A percentile compares a stretch with the other conserved stretches of the same genome.
These are phyloP conservation scores for Oscheius sp. DNA, from an alignment of 2,888 invertebrate species.

Conservation along the genomic window DNA sequence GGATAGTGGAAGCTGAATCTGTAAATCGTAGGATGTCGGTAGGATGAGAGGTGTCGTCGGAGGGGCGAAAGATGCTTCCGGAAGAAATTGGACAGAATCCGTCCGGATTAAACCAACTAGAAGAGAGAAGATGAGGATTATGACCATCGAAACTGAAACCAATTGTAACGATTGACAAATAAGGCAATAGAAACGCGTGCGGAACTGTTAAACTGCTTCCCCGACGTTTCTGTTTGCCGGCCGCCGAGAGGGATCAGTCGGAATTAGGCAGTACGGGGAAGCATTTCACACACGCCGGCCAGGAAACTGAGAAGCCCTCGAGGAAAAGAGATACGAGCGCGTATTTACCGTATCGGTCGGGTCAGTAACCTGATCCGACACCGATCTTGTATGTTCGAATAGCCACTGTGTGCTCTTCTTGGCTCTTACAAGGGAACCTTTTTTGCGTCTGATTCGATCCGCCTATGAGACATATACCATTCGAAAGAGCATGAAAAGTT, in stretches of 20 bases:
- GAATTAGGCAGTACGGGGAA: conserved; percentile 13
- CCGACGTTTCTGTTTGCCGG: conserved; percentile 12
- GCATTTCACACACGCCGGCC: conserved; percentile 18
- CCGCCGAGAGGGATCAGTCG: conserved; percentile 18
- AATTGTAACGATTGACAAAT: not conserved
- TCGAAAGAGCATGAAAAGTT: too few species aligned
- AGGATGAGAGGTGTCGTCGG: conserved; percentile 6
- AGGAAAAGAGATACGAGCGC: not conserved
- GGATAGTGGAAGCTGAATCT: conserved; percentile 56
- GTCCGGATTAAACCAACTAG: not conserved
- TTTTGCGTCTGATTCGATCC: too few species aligned
- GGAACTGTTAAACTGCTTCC: not conserved
- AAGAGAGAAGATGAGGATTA: conserved; percentile 1
- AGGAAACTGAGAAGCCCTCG: conserved; percentile 9
- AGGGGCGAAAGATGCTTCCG: not conserved
- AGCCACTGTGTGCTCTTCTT: conserved; percentile 6
- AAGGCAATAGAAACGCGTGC: conserved; percentile 15
- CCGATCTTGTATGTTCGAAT: conserved; percentile 32
- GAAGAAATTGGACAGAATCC: conserved; percentile 14
- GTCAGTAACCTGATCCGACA: conserved; percentile 33
- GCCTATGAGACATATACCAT: too few species aligned
- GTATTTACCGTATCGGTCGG: conserved; percentile 31
- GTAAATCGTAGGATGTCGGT: conserved; percentile 50
- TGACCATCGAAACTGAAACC: conserved; percentile 4
- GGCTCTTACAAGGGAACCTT: too few species aligned